Evolutionary conservation across 2,888 invertebrate species (phyloP).

Genomic region (Drosophila mercatorum): DNA sequence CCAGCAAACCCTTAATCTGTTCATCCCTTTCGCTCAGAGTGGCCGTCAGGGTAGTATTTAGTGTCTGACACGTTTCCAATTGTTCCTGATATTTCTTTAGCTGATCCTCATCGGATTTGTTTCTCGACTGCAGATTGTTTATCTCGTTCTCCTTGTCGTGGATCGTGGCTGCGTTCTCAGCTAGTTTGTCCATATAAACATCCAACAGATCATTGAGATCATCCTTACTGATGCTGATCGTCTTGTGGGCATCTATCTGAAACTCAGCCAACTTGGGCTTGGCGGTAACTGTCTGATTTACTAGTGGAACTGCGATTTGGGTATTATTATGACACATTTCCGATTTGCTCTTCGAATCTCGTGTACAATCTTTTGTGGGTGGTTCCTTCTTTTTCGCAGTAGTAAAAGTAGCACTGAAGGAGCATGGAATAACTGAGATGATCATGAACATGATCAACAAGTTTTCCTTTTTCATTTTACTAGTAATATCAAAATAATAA

Average conservation of each 20-base stretch:
- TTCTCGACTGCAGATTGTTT: slow-evolving; percentile 38
- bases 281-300: slow-evolving; percentile 36
- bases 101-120: slow-evolving; percentile 46
- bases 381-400: slow-evolving; percentile 43
- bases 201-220: slow-evolving; percentile 62
- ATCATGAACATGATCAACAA: slow-evolving; percentile 12
- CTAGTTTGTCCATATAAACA: slow-evolving; percentile 62
- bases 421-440: slow-evolving; percentile 21
- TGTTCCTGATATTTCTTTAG: slow-evolving; percentile 47
- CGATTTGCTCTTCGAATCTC: slow-evolving; percentile 39
- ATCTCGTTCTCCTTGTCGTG: slow-evolving; percentile 61
- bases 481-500: neutral
- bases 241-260: slow-evolving; percentile 68
- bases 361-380: slow-evolving; percentile 20
- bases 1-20: slow-evolving; percentile 43
- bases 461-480: slow-evolving; percentile 26
- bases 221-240: slow-evolving; percentile 64
- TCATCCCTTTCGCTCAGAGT: slow-evolving; percentile 39
- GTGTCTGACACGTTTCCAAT: slow-evolving; percentile 34
- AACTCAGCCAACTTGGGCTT: slow-evolving; percentile 60
- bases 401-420: slow-evolving; percentile 8
- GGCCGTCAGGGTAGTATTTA: slow-evolving; percentile 31
- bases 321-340: slow-evolving; percentile 31
- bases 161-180: slow-evolving; percentile 64
- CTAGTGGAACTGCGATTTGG: slow-evolving; percentile 1